Evolutionary conservation across 1,140 invertebrate genomes (phyloP).

Genomic region (Drosophila asahinai): DNA sequence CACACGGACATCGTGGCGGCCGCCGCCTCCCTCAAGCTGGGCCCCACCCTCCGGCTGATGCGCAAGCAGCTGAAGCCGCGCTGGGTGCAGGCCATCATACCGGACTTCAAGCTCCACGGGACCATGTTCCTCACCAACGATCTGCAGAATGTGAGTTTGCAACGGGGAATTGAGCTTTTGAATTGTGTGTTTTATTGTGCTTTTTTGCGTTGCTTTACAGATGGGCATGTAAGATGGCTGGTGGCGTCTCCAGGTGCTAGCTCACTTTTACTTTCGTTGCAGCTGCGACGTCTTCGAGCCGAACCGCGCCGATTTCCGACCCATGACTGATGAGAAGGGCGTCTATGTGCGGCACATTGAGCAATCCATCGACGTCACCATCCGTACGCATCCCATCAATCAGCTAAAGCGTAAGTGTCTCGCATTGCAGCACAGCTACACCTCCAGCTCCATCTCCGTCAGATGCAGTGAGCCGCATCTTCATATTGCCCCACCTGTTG

Average conservation of each 20-base stretch:
- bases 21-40: conserved; percentile 80
- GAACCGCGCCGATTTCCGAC: conserved; percentile 89
- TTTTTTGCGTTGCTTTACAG: conserved; percentile 44
- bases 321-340: conserved; percentile 90
- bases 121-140: conserved; percentile 91
- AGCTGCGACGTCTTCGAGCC: conserved; percentile 92
- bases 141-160: conserved; percentile 89
- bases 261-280: conserved; percentile 75
- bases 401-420: conserved; percentile 86
- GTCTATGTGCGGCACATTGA: conserved; percentile 93
- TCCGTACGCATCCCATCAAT: conserved; percentile 88
- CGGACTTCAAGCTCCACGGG: conserved; percentile 91
- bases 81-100: conserved; percentile 90
- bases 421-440: conserved; percentile 54
- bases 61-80: conserved; percentile 88
- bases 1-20: conserved; percentile 84
- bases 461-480: conserved; percentile 64
- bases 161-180: neutral
- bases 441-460: conserved; percentile 61
- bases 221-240: conserved; percentile 72
- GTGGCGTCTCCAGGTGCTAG: neutral
- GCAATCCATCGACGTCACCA: conserved; percentile 92
- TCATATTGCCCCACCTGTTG: conserved; percentile 55
- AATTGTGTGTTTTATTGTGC: conserved; percentile 19
- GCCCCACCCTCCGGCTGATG: conserved; percentile 88